Percentiles rank a stretch among this genome's conserved stretches.
Conservation (phyloP, 2,113 vertebrate species). For the Centropus bengalensis region DNA sequence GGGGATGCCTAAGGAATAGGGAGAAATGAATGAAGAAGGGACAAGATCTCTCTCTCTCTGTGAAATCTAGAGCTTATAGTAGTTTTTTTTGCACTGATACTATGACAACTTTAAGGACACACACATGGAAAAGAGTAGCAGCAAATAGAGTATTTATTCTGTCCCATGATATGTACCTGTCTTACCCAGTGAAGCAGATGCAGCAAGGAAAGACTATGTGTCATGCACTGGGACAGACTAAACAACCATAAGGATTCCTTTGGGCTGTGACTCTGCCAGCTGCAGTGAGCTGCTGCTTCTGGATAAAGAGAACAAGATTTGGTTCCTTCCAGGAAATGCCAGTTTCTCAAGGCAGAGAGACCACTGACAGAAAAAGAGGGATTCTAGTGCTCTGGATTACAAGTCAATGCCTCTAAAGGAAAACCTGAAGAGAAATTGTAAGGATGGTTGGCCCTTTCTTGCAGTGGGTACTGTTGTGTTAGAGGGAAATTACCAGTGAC, state of each 20-base stretch:
- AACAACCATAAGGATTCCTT: not conserved
- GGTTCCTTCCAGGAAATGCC: not conserved
- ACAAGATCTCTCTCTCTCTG: not conserved
- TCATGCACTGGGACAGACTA: not conserved
- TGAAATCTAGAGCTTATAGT: not conserved
- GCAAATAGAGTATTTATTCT: not conserved
- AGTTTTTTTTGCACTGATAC: not conserved
- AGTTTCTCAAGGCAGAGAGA: not conserved
- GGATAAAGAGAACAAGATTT: not conserved
- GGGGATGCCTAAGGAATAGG: not conserved
- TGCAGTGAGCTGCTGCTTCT: not conserved
- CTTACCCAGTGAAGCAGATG: not conserved
- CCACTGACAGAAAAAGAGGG: not conserved
- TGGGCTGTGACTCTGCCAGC: not conserved
- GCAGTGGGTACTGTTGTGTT: not conserved
- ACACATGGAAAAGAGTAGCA: not conserved
- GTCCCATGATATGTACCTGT: not conserved
- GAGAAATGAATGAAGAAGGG: not conserved
- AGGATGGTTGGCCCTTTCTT: not conserved
- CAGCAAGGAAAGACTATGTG: rapidly evolving
- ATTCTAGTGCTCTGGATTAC: not conserved
- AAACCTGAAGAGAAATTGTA: not conserved
- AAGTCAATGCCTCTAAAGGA: not conserved
- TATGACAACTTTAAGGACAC: not conserved
- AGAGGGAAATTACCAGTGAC: not conserved